Evolutionary conservation across 2,888 invertebrate species (phyloP).

Genomic region (Napeogenes inachia): DNA sequence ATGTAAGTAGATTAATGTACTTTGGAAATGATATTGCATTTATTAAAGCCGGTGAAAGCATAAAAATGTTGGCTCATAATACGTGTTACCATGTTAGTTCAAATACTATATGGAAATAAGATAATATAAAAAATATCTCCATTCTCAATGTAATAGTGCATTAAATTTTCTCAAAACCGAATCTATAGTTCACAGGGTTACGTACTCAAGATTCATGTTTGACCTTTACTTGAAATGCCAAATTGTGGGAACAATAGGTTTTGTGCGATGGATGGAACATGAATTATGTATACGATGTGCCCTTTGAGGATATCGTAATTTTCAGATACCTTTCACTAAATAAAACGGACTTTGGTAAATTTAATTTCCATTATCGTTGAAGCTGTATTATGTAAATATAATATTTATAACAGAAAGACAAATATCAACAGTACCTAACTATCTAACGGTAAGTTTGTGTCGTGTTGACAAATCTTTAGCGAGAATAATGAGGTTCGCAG

Average conservation of each 20-base stretch:
- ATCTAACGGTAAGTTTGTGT: constrained; percentile 2
- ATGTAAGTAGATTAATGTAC: neutral
- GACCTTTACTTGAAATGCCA: constrained; percentile 23
- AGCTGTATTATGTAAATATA: neutral
- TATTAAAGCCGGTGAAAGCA: too few relatives aligned
- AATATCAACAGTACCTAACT: neutral
- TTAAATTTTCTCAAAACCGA: neutral
- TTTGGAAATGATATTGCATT: neutral
- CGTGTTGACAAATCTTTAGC: constrained; percentile 13
- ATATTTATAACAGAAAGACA: neutral
- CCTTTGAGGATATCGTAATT: constrained; percentile 1
- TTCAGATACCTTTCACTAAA: neutral
- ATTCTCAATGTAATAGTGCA: too few relatives aligned
- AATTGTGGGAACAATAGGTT: constrained; percentile 8
- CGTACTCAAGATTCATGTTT: constrained; percentile 10
- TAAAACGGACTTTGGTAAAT: neutral
- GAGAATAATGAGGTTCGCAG: constrained; percentile 17
- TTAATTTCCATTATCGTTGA: neutral
- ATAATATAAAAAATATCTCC: too few relatives aligned
- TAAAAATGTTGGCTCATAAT: too few relatives aligned
- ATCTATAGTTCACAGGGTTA: neutral
- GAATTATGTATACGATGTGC: neutral
- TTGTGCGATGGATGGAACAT: neutral
- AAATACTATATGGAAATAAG: too few relatives aligned
- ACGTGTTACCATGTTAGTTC: too few relatives aligned